These are phyloP conservation scores for Griposia aprilina DNA, from an alignment of 2,888 invertebrate species.

Conservation along the genomic window DNA sequence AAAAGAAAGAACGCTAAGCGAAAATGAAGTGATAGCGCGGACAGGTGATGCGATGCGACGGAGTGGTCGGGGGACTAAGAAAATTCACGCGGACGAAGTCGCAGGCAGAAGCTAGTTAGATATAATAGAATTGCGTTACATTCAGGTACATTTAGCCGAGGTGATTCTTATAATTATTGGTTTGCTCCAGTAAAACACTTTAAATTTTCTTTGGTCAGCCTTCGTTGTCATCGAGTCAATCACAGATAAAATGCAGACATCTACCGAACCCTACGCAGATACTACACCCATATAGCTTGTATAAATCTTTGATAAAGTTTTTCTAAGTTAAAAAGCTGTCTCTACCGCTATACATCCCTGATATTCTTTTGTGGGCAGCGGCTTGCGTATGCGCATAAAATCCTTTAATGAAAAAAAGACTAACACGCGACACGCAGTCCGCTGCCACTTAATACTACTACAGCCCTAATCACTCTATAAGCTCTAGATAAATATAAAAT, in stretches of 20 bases:
- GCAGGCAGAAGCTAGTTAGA: background rate
- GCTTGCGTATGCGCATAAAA: slow-evolving; percentile 62
- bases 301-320: slow-evolving; percentile 85
- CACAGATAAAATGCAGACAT: slow-evolving; percentile 69
- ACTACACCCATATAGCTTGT: slow-evolving; percentile 85
- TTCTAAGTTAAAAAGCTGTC: slow-evolving; percentile 83
- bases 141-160: slow-evolving; percentile 57
- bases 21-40: too few relatives aligned
- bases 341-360: slow-evolving; percentile 85
- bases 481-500: slow-evolving; percentile 89
- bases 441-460: slow-evolving; percentile 73
- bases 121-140: slow-evolving; percentile 43
- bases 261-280: slow-evolving; percentile 77
- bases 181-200: slow-evolving; percentile 44
- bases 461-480: slow-evolving; percentile 88
- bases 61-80: too few relatives aligned
- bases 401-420: slow-evolving; percentile 18
- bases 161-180: slow-evolving; percentile 43
- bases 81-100: too few relatives aligned
- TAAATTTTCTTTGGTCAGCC: slow-evolving; percentile 63
- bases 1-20: too few relatives aligned
- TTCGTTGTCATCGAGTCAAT: slow-evolving; percentile 66
- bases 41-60: too few relatives aligned
- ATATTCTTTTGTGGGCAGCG: slow-evolving; percentile 77
- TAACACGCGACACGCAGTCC: slow-evolving; percentile 58